phyloP scores from a whole-genome alignment of 2,888 invertebrate species.

The Hetaerina titia region DNA sequence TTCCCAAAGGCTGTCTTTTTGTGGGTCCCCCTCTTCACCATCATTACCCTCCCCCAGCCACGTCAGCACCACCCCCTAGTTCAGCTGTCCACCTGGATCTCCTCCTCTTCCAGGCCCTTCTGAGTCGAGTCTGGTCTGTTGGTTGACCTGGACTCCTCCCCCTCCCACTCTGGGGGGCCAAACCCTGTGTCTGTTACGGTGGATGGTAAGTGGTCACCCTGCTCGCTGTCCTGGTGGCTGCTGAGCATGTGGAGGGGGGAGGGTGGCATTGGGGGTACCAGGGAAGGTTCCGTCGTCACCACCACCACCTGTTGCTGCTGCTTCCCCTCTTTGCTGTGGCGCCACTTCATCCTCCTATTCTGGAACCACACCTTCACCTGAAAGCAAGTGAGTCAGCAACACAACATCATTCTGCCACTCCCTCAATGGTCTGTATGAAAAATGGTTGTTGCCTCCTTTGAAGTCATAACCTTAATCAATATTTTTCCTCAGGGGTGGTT shows the following conservation, averaged over 20 bases:
- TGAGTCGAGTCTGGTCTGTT: conserved; percentile 50
- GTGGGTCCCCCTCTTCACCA: no score
- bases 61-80: background rate
- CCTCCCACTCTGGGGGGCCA: background rate
- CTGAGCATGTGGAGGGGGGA: background rate
- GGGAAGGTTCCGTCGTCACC: background rate
- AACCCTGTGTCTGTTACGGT: background rate
- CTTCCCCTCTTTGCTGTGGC: conserved; percentile 84
- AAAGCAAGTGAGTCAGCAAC: conserved; percentile 54
- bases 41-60: no score
- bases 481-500: no score
- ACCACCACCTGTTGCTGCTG: background rate
- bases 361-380: conserved; percentile 97
- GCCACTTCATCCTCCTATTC: conserved; percentile 94
- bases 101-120: conserved; percentile 50
- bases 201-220: background rate
- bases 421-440: no score
- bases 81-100: conserved; percentile 60
- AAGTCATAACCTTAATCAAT: no score
- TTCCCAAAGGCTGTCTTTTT: no score
- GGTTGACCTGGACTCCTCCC: background rate
- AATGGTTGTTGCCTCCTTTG: no score
- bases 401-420: no score
- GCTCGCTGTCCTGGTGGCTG: background rate
- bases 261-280: background rate